These are phyloP conservation scores for Tanypteryx hageni DNA, from an alignment of 2,888 invertebrate genomes.

Conservation along the genomic window DNA sequence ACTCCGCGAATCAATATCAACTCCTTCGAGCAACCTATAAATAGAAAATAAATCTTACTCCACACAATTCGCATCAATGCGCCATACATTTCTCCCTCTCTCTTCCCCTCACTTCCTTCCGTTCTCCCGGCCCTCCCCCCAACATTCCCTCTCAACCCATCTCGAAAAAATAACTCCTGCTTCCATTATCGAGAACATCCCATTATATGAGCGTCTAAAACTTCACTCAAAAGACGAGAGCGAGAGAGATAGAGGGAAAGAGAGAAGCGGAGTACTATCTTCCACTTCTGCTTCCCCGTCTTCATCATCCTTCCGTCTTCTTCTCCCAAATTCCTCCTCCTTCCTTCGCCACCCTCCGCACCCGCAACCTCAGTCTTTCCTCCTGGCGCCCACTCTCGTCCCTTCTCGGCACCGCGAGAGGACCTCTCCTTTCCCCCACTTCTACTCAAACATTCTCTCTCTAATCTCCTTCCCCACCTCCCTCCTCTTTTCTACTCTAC, in stretches of 20 bases:
- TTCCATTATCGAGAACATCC: conserved; percentile 23
- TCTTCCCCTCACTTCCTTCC: not conserved
- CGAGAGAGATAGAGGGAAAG: not conserved
- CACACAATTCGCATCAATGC: not conserved
- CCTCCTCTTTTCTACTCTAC: too few relatives aligned
- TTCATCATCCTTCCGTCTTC: too few relatives aligned
- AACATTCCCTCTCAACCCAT: not conserved
- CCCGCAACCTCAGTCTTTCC: not conserved
- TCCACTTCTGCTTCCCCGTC: not conserved
- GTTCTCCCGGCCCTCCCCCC: not conserved
- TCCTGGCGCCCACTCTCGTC: not conserved
- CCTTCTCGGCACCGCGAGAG: not conserved
- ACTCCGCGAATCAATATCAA: too few relatives aligned
- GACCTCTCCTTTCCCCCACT: not conserved
- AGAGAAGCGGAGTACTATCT: not conserved
- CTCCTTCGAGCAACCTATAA: not conserved
- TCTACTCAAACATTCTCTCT: not conserved
- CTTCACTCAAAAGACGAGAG: conserved; percentile 17
- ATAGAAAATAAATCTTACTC: not conserved
- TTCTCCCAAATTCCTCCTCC: not conserved
- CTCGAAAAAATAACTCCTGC: conserved; percentile 18
- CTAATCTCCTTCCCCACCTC: too few relatives aligned
- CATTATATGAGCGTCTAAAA: conserved; percentile 29
- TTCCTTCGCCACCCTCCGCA: not conserved
- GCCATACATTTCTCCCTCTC: not conserved